phyloP scores from a whole-genome alignment of 1,140 invertebrate species.

The Psix sp. region DNA sequence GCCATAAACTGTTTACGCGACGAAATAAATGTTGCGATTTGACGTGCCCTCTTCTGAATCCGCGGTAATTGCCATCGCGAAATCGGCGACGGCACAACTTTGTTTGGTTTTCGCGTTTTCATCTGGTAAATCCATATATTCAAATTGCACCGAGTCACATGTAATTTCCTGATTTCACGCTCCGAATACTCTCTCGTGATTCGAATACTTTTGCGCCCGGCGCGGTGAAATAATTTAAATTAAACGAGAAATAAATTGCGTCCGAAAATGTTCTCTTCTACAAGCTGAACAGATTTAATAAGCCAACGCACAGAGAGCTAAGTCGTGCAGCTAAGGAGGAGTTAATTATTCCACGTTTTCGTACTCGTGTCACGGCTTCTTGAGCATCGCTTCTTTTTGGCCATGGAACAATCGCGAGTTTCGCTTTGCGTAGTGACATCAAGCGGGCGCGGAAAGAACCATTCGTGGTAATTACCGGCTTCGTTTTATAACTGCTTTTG shows the following conservation, averaged over 20 bases:
- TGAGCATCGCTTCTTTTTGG: constrained; percentile 48
- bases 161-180: too few species aligned
- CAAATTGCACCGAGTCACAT: too few species aligned
- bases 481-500: constrained; percentile 26
- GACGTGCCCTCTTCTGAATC: too few species aligned
- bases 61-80: too few species aligned
- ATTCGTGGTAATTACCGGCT: constrained; percentile 30
- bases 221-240: too few species aligned
- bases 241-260: too few species aligned
- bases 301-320: constrained; percentile 3
- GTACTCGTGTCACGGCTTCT: constrained; percentile 24
- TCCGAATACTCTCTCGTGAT: too few species aligned
- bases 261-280: background rate
- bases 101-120: too few species aligned
- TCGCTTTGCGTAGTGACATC: constrained; percentile 25
- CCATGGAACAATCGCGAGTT: constrained; percentile 32
- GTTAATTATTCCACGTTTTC: constrained; percentile 40
- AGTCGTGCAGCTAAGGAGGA: constrained; percentile 10
- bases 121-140: too few species aligned
- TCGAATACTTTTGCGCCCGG: too few species aligned
- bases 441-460: constrained; percentile 34
- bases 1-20: constrained; percentile 17
- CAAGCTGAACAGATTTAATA: constrained; percentile 17
- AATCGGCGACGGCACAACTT: too few species aligned
- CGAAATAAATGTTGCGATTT: background rate